Conservation (phyloP, 2,888 invertebrate species). For the Philereme transversata region DNA sequence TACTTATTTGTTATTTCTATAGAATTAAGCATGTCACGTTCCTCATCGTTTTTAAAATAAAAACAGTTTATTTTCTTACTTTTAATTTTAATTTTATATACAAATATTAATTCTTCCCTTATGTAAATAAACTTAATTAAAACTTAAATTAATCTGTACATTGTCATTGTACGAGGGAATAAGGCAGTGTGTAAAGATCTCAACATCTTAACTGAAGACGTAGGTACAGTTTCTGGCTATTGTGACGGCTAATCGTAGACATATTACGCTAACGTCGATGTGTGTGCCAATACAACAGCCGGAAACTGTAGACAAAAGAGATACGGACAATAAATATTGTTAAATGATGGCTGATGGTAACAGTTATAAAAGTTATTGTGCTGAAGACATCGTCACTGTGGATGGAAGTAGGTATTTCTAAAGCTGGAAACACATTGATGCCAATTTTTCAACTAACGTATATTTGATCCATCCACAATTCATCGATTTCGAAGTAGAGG, state of each 20-base stretch:
- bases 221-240: conserved; percentile 9
- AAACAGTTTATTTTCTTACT: conserved; percentile 46
- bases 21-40: background rate
- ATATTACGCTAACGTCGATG: background rate
- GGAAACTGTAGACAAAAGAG: conserved; percentile 5
- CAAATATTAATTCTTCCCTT: conserved; percentile 76
- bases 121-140: conserved; percentile 71
- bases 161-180: conserved; percentile 61
- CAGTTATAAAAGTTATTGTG: conserved; percentile 11
- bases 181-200: conserved; percentile 67
- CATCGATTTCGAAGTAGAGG: too few species aligned
- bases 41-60: conserved; percentile 24
- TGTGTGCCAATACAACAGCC: conserved; percentile 3
- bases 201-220: conserved; percentile 29
- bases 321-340: conserved; percentile 29
- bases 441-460: too few species aligned
- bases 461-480: too few species aligned
- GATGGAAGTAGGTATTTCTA: conserved; percentile 4
- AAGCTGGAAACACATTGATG: conserved; percentile 7
- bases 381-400: conserved; percentile 1
- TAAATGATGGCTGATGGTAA: conserved; percentile 14
- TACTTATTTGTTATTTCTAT: background rate
- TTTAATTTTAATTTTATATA: conserved; percentile 72
- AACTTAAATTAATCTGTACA: conserved; percentile 73
- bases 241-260: conserved; percentile 7